Evolutionary conservation across 1,140 invertebrate genomes (phyloP), one percentile per base, ranked within the genome.

Genomic region (Liolophura sinensis): DNA sequence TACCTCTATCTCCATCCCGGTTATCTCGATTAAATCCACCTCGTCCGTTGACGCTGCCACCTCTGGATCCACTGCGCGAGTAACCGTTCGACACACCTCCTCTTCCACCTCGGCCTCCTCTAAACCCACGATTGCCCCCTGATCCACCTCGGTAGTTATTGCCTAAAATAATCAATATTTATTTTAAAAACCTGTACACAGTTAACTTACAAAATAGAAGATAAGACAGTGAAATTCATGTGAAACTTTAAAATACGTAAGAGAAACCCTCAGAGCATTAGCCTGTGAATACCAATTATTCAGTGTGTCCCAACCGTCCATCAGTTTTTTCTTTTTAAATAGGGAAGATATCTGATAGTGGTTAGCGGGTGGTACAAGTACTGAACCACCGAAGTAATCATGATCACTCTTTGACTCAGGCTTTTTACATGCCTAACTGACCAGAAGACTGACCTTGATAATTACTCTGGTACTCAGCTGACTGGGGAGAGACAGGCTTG

Each of bases 81-180:
- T 69, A 56, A 24, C 56, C 47, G 52, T 62, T 64, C 22, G 47
- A 40, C 1, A 60, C 49, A 1, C 66, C 65, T 22, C 70, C 62
- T 12, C 65, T 64, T 57, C 74, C 69, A n/a, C 76, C 70, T 58
- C 70, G 60, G 9, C 68, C 62, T 50, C 72, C 64, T 4, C 72
- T 48, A 24, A 62, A 46, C 47, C 62, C 27, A 20, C 58, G 51
- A 51, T 66, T 20, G 46, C 57, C 40, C 24, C 31, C 51, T 63
- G 68, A 51, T 49, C 62, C 40, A 60, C 62, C 31, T 52, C 58
- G 54, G 57, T 61, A 55, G 52, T 46, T 25, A 55, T 16, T 16
- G 25, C 47, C 31, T 40, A 9, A 40, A 40, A 40, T 40, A 40
- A 40, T 9, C 31, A 40, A 9, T 40, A 9, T 9, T 40, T 9